Evolutionary conservation across 2,113 vertebrate species (phyloP), one percentile per base, ranked within the genome.

Genomic region (Odontophorus gujanensis): DNA sequence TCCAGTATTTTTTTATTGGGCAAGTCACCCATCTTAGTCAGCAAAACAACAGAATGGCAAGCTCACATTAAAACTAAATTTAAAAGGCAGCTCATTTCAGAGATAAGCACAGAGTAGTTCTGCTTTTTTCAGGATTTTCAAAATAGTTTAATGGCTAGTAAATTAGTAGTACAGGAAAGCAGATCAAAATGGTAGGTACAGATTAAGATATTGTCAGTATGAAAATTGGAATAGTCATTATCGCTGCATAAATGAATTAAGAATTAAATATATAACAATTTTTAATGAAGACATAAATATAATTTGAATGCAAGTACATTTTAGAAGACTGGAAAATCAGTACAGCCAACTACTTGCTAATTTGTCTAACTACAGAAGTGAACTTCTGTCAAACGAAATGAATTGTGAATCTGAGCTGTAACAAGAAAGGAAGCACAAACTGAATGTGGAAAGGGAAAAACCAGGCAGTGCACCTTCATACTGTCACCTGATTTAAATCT

Each of bases 181-280:
- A 67, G 67, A 80, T 74, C 38, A 89, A 92, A 95, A 66, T 3
- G 6, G 57, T 65, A 48, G 1, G 28, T 63, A 76, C 72, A 55
- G 34, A 51, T 13, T 43, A 58, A 76, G 57, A 51, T 45, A 84
- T 63, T 76, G 30, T 36, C 30, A 50, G 78, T 80, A 24, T 69
- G 30, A 81, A 87, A 87, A 89, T 50, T 76, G n/a, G 82, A 83
- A 63, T 50, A 74, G 63, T 42, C 63, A 73, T 89, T 91, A 87
- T 34, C 36, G 77, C 71, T 92, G 87, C 59, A 82, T 80, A 89
- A 24, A 71, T 58, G 47, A 7, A 45, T 82, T 66, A 82, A 76
- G 82, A 94, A 66, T 62, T 40, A 62, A 62, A 40, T 40, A 62
- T 38, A 62, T 62, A 40, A 40, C 36, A 26, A 17, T 25, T 36